Evolutionary conservation across 2,888 invertebrate species (phyloP), one percentile per base, ranked within the genome.

Genomic region (Drosophila setosimentum): DNA sequence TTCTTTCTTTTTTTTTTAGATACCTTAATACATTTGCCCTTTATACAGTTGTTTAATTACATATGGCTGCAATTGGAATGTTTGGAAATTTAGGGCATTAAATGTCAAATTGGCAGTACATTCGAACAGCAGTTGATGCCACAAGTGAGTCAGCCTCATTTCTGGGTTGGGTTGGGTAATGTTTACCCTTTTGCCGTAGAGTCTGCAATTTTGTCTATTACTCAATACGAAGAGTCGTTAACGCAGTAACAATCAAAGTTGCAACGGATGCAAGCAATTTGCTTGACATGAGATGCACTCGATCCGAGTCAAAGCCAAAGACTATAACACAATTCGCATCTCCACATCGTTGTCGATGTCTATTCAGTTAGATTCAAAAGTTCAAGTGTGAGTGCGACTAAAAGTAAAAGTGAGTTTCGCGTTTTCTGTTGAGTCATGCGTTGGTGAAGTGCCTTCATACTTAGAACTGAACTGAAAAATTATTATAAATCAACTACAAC

Each of bases 191-290:
- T 77, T 63, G 65, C 54, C 40, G 45, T 24, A 5, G 7, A 45
- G 16, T 35, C 68, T 50, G 66, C 57, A 68, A 35, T 29, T 57
- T 58, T 24, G 68, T 33, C 65, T 37, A 61, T 76, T 76, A 27
- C 68, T 29, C 63, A 76, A 76, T 33, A n/a, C 37, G 24, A 11
- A 8, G 7, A 10, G 27, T 37, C 16, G 45, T 35, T 11, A 50
- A 54, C 53, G 73, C 55, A 45, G 48, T 8, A 13, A 5, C 18
- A 63, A 13, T 57, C n/a, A 37, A 53, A 21, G 54, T 35, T 24
- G 64, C 66, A 82, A 68, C 85, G 85, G 85, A 86, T 86, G 72
- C 86, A 55, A 86, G 87, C 78, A 87, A 86, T 85, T 86, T 86
- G 72, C 42, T 67, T 62, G 29, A 68, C 57, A 35, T 48, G 51